These are phyloP conservation scores for Danio kyathit DNA, from an alignment of 2,797 vertebrate genomes.

Conservation along the genomic window DNA sequence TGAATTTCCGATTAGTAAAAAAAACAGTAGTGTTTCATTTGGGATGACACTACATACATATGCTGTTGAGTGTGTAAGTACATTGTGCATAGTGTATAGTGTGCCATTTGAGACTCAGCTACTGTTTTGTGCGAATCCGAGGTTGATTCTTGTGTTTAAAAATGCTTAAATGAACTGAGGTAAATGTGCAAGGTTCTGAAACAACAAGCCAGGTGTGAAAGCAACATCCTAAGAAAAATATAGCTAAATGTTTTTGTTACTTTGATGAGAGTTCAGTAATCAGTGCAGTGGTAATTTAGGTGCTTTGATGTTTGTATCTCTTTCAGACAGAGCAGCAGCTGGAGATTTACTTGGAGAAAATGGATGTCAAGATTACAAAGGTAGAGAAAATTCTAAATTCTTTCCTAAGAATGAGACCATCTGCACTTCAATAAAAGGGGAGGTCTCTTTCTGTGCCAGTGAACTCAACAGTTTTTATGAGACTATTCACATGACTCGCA, in stretches of 20 bases:
- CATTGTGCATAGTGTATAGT: too few species aligned
- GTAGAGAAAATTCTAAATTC: slow-evolving; percentile 19
- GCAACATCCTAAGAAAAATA: too few species aligned
- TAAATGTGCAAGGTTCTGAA: too few species aligned
- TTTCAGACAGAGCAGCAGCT: slow-evolving; percentile 18
- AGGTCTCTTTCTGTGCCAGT: background rate
- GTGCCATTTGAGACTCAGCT: too few species aligned
- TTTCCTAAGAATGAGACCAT: slow-evolving; percentile 30
- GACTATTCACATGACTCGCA: background rate
- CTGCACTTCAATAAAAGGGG: slow-evolving; percentile 5
- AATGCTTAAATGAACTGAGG: too few species aligned
- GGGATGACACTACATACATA: too few species aligned
- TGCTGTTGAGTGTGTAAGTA: too few species aligned
- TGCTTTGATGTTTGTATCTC: background rate
- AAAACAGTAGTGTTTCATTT: too few species aligned
- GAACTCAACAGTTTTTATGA: background rate
- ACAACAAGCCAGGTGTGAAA: too few species aligned
- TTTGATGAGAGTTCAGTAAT: slow-evolving; percentile 5
- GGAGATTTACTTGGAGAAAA: slow-evolving; percentile 31
- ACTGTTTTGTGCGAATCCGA: too few species aligned
- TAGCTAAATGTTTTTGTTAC: background rate
- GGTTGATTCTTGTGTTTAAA: too few species aligned
- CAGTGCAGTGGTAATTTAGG: background rate
- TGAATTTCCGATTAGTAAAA: too few species aligned
- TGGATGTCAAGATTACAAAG: slow-evolving; percentile 39